Evolutionary conservation across 2,797 vertebrate species (phyloP).

Genomic region (Leucoraja ocellata): DNA sequence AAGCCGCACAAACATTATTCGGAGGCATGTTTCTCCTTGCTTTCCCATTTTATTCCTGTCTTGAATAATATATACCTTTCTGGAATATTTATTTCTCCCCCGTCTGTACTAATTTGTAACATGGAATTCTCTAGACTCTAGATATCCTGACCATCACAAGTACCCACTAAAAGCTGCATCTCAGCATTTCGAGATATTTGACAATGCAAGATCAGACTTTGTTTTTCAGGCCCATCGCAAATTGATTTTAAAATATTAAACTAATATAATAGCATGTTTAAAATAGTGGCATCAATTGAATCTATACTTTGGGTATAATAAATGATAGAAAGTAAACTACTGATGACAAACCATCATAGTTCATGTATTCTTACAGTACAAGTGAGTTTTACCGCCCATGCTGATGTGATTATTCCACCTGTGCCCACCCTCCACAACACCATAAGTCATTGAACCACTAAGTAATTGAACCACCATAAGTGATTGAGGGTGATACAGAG

Average conservation of each 20-base stretch:
- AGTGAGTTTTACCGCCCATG: not conserved
- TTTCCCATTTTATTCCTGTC: not conserved
- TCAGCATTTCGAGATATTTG: not conserved
- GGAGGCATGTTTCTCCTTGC: not conserved
- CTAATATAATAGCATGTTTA: not conserved
- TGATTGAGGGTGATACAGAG: too few relatives aligned
- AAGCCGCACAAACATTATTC: not conserved
- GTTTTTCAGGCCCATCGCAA: not conserved
- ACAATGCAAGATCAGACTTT: not conserved
- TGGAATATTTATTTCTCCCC: not conserved
- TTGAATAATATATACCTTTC: not conserved
- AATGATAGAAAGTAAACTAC: not conserved
- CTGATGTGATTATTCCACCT: not conserved
- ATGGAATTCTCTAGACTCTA: not conserved
- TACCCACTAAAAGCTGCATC: not conserved
- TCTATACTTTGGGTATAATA: not conserved
- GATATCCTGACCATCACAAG: not conserved
- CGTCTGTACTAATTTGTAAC: not conserved
- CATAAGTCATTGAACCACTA: not conserved
- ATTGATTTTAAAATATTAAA: not conserved
- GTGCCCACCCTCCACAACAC: not conserved
- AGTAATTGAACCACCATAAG: too few relatives aligned
- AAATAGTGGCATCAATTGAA: not conserved
- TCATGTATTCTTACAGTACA: not conserved
- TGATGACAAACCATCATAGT: slow-evolving; percentile 1